phyloP scores from a whole-genome alignment of 2,797 vertebrate genomes.

The Alauda arvensis region DNA sequence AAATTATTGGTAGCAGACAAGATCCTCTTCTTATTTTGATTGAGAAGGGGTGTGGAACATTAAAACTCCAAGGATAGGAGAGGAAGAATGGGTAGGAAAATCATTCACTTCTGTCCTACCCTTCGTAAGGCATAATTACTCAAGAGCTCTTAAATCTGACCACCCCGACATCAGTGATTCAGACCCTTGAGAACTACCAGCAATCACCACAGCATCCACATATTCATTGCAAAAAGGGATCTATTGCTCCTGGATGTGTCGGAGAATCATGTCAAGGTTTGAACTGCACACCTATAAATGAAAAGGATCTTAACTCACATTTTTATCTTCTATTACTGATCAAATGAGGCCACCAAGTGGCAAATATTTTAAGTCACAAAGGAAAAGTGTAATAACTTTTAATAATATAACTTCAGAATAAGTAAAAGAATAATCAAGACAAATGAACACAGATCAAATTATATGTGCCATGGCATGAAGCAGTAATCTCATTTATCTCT shows the following conservation, averaged over 20 bases:
- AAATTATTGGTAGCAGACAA: neutral
- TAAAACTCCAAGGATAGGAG: neutral
- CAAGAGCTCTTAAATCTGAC: neutral
- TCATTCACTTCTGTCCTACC: neutral
- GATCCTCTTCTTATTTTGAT: neutral
- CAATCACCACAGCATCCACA: neutral
- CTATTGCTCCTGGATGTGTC: neutral
- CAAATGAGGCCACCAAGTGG: conserved; percentile 57
- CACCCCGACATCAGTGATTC: neutral
- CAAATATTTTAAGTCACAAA: conserved; percentile 6
- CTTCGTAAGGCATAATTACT: neutral
- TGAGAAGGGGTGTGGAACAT: neutral
- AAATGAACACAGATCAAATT: neutral
- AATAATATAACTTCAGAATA: neutral
- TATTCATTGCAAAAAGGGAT: neutral
- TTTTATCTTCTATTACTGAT: neutral
- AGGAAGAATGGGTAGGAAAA: neutral
- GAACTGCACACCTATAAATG: neutral
- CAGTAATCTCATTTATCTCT: neutral
- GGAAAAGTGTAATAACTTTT: neutral
- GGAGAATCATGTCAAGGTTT: neutral
- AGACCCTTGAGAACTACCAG: neutral
- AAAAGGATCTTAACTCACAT: neutral
- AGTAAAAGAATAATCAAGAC: neutral
- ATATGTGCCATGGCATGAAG: neutral